Evolutionary conservation across 2,888 invertebrate genomes (phyloP).

Genomic region (Agriotes lineatus): DNA sequence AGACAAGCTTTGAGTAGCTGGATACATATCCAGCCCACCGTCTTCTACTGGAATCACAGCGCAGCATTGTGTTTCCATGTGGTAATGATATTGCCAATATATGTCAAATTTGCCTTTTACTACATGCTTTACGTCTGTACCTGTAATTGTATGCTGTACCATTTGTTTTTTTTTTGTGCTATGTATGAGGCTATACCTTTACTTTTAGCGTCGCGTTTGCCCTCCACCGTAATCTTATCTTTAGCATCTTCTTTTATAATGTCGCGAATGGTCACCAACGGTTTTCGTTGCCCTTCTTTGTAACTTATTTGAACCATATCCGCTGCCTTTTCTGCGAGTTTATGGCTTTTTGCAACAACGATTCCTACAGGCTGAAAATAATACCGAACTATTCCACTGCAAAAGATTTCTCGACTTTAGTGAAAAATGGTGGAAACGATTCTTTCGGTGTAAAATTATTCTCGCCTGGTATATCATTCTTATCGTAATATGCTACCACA

Average conservation of each 20-base stretch:
- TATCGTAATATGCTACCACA: conserved; percentile 73
- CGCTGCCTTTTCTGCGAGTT: conserved; percentile 71
- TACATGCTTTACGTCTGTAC: conserved; percentile 64
- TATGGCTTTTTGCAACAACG: conserved; percentile 74
- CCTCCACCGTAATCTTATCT: conserved; percentile 63
- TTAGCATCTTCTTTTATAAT: conserved; percentile 66
- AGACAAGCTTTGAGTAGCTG: conserved; percentile 75
- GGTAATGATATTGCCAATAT: conserved; percentile 78
- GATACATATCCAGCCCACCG: conserved; percentile 68
- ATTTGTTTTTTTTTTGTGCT: background rate
- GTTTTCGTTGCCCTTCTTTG: conserved; percentile 63
- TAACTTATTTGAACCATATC: conserved; percentile 71
- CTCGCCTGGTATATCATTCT: conserved; percentile 77
- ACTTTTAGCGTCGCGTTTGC: conserved; percentile 57
- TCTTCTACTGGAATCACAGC: conserved; percentile 74
- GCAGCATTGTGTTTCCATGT: conserved; percentile 79
- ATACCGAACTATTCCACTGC: conserved; percentile 69
- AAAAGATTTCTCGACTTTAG: conserved; percentile 65
- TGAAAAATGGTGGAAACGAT: conserved; percentile 25
- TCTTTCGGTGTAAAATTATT: conserved; percentile 70
- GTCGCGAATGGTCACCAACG: conserved; percentile 65
- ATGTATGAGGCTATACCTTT: conserved; percentile 53
- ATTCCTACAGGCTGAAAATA: conserved; percentile 81
- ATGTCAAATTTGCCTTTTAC: conserved; percentile 70
- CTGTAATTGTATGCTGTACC: conserved; percentile 48